Evolutionary conservation across 1,140 invertebrate species (phyloP).

Genomic region (Tetramorium simillimum): DNA sequence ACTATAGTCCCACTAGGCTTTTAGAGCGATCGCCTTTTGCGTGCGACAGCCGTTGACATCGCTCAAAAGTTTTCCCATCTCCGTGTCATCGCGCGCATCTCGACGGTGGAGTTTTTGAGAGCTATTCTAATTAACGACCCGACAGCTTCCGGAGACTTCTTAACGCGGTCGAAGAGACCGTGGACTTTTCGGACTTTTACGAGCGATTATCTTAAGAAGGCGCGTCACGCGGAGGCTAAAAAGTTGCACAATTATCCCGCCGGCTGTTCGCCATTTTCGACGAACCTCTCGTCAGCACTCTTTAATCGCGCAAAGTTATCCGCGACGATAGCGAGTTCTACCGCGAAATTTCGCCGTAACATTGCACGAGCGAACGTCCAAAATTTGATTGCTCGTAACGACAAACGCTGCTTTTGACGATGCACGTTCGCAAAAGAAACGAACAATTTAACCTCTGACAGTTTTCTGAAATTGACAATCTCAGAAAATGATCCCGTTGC

Average conservation of each 20-base stretch:
- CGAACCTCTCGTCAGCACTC: no score
- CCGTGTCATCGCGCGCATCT: background rate
- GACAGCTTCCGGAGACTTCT: background rate
- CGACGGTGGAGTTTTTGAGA: constrained; percentile 42
- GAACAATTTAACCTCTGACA: background rate
- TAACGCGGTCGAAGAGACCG: constrained; percentile 21
- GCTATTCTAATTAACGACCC: constrained; percentile 65
- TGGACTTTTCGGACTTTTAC: constrained; percentile 33
- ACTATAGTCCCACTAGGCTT: constrained; percentile 4
- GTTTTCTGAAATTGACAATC: background rate
- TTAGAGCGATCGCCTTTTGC: constrained; percentile 25
- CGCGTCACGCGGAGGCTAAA: constrained; percentile 8
- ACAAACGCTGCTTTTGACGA: background rate
- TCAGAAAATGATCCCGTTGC: background rate
- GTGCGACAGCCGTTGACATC: constrained; percentile 29
- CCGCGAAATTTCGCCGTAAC: background rate
- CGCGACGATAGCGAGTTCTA: background rate
- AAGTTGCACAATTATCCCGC: constrained; percentile 36
- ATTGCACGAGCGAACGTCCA: background rate
- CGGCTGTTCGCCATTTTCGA: constrained; percentile 1
- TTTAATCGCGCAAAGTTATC: constrained; percentile 26
- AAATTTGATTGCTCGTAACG: background rate
- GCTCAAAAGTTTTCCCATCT: constrained; percentile 60
- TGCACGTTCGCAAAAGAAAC: background rate
- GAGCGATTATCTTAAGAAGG: constrained; percentile 24